These are phyloP conservation scores for Diceros bicornis DNA, from an alignment of 2,797 vertebrate genomes.

Conservation along the genomic window DNA sequence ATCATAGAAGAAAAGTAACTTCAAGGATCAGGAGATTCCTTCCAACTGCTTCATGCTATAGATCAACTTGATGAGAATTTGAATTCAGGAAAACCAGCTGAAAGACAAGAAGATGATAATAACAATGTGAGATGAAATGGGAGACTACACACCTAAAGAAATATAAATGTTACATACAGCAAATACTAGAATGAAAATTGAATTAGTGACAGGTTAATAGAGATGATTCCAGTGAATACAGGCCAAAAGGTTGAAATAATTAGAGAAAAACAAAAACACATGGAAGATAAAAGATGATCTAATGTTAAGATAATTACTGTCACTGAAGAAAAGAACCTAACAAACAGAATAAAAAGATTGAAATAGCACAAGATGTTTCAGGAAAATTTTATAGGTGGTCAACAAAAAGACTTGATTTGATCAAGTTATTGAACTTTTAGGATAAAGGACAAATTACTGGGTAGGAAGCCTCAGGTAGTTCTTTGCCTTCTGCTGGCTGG, in stretches of 20 bases:
- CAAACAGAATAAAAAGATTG: background rate
- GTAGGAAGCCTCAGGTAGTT: background rate
- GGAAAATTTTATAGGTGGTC: background rate
- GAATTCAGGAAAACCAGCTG: background rate
- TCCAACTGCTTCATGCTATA: background rate
- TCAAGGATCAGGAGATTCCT: background rate
- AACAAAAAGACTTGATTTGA: background rate
- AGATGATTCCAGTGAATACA: constrained; percentile 2
- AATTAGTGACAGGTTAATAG: constrained; percentile 29
- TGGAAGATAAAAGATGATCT: background rate
- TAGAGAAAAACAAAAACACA: constrained; percentile 3
- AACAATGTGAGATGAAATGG: constrained; percentile 15
- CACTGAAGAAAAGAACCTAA: background rate
- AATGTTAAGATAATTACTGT: background rate
- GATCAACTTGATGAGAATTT: constrained; percentile 36
- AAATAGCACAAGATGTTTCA: constrained; percentile 15
- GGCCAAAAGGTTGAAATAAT: background rate
- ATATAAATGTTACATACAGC: background rate
- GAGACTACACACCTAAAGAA: background rate
- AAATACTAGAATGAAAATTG: constrained; percentile 35
- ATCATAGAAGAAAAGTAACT: background rate
- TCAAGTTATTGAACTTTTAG: constrained; percentile 20
- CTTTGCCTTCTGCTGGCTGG: background rate
- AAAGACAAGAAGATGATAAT: background rate
- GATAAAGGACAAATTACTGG: constrained; percentile 1